These are phyloP conservation scores for Atopsyche davidsoni DNA, from an alignment of 1,140 invertebrate genomes.

Conservation along the genomic window DNA sequence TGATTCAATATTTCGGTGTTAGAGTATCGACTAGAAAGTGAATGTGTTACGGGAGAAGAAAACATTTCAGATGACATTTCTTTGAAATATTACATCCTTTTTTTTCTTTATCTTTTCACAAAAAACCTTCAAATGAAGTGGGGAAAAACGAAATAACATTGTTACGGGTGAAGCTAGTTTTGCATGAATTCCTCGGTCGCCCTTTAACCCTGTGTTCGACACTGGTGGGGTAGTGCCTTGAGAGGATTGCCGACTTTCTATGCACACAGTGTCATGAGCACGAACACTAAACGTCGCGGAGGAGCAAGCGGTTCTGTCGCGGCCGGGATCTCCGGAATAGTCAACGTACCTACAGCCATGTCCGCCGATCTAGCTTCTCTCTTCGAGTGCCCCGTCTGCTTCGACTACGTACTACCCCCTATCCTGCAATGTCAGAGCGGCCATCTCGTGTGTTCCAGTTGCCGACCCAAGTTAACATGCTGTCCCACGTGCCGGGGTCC, in stretches of 20 bases:
- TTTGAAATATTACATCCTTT: background rate
- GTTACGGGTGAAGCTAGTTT: too few relatives aligned
- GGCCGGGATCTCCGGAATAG: conserved; percentile 39
- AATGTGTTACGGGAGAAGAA: conserved; percentile 16
- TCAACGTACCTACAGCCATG: conserved; percentile 51
- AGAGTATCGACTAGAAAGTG: too few relatives aligned
- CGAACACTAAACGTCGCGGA: conserved; percentile 23
- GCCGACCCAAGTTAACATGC: conserved; percentile 91
- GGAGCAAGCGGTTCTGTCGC: conserved; percentile 21
- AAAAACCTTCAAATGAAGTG: too few relatives aligned
- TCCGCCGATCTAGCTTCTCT: conserved; percentile 86
- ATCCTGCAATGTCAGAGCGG: conserved; percentile 86
- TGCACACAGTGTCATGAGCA: conserved; percentile 21
- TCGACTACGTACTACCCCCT: conserved; percentile 98
- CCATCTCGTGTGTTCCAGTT: conserved; percentile 88
- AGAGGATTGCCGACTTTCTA: too few relatives aligned
- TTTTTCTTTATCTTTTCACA: background rate
- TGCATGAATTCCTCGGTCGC: too few relatives aligned
- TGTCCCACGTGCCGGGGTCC: conserved; percentile 97
- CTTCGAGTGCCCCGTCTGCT: conserved; percentile 99
- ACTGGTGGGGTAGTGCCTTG: too few relatives aligned
- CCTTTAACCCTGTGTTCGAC: too few relatives aligned
- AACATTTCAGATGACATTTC: conserved; percentile 19
- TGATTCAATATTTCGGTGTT: too few relatives aligned
- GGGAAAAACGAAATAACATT: too few relatives aligned